Evolutionary conservation across 2,888 invertebrate genomes (phyloP), one percentile per base, ranked within the genome.

Genomic region (Apotomis capreana): DNA sequence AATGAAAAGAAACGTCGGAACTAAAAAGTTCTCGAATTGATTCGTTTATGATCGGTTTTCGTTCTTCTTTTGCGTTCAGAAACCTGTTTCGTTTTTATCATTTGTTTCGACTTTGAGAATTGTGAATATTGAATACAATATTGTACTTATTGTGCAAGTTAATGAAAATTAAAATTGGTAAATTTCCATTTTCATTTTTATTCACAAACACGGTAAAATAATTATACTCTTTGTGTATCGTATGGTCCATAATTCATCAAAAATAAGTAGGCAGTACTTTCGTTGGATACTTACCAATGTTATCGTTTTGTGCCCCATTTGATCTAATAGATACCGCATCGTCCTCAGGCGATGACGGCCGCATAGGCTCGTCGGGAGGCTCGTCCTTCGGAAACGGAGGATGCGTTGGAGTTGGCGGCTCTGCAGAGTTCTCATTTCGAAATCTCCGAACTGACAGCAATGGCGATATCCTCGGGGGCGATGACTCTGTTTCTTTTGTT

Each of bases 271-370:
- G 37, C 62, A 55, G 26, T 5, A 68, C 46, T 65, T 3, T 13
- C 10, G 40, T 51, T 49, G 0, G 37, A 40, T 74, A 84, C 89
- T 79, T 86, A 90, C 95, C 95, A 83, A 94, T 90, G 76, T 80
- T 84, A 80, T 95, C 95, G 83, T 92, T 94, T 83, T 89, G 92
- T 76, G 93, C 91, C 76, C 94, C 93, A 80, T 94, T 94, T 61
- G 94, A 93, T 83, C 93, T 88, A 80, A 93, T 83, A 77, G 95
- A 94, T 76, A 94, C 93, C 64, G 93, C 87, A 79, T 95, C 94
- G 76, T 94, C 95, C 86, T 95, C 95, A 10, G 94, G 94, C 57
- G 94, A 94, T 59, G 94, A 93, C 55, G 94, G 88, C 76, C 94
- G 89, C 86, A 92, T 90, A 9, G 88, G 87, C 78, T 94, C 94